Evolutionary conservation across 2,888 invertebrate species (phyloP).

Genomic region (Therioaphis trifolii): DNA sequence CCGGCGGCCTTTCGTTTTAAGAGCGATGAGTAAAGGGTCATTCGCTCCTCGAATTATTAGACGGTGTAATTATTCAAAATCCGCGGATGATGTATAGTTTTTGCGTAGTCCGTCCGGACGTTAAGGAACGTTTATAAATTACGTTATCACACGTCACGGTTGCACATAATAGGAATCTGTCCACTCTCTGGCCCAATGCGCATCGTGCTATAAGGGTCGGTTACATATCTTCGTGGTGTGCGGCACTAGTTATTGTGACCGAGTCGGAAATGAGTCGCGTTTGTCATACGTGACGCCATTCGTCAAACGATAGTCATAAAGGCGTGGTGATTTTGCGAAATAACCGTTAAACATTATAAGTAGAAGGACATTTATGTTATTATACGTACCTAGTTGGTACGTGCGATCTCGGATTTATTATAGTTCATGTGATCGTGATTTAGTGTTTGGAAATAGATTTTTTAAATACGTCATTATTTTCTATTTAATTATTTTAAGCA

Average conservation of each 20-base stretch:
- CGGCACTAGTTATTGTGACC: neutral
- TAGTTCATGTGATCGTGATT: no score
- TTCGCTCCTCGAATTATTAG: slow-evolving; percentile 22
- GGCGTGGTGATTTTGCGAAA: no score
- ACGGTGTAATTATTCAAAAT: slow-evolving; percentile 59
- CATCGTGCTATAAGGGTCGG: neutral
- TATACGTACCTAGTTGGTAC: no score
- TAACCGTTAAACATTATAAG: no score
- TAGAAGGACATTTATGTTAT: no score
- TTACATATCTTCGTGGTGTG: neutral
- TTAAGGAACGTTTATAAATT: slow-evolving; percentile 60
- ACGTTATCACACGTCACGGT: slow-evolving; percentile 13
- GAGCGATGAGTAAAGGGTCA: slow-evolving; percentile 37
- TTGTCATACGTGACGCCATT: neutral
- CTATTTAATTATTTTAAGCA: no score
- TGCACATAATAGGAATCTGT: neutral
- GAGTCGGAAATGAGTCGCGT: neutral
- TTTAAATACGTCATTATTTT: no score
- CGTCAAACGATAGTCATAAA: no score
- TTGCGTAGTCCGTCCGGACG: slow-evolving; percentile 47
- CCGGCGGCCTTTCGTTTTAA: slow-evolving; percentile 41
- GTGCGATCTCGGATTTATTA: no score
- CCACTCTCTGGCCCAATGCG: neutral
- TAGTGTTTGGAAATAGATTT: no score
- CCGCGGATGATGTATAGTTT: slow-evolving; percentile 9